phyloP scores from a whole-genome alignment of 2,113 vertebrate species.

The Poeciliopsis prolifica region DNA sequence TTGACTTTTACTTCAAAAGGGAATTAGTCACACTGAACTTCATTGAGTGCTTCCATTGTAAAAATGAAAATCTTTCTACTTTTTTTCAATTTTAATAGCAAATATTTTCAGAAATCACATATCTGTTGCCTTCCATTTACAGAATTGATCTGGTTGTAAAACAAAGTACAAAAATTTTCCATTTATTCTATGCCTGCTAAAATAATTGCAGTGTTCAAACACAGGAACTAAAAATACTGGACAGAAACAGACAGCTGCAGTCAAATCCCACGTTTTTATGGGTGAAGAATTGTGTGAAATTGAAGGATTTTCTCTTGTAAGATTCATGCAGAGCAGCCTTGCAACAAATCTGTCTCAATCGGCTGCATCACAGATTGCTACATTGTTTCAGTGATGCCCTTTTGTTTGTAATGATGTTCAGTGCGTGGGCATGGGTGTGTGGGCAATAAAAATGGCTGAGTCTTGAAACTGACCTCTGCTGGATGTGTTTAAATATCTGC shows the following conservation, averaged over 20 bases:
- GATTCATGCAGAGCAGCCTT: not conserved
- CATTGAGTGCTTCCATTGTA: not conserved
- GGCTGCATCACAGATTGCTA: conserved; percentile 49
- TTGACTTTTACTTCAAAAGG: not conserved
- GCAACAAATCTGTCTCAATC: conserved; percentile 16
- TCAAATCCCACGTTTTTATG: not conserved
- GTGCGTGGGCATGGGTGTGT: conserved; percentile 68
- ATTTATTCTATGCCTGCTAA: not conserved
- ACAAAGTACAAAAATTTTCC: not conserved
- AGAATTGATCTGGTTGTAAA: not conserved
- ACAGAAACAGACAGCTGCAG: not conserved
- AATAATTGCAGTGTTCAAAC: not conserved
- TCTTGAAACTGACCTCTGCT: conserved; percentile 61
- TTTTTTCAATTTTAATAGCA: not conserved
- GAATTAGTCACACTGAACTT: not conserved
- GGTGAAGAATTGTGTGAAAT: not conserved
- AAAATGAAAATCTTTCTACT: not conserved
- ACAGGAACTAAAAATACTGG: not conserved
- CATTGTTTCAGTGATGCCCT: conserved; percentile 55
- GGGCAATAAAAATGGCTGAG: conserved; percentile 51
- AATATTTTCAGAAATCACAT: not conserved
- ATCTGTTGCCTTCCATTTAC: not conserved
- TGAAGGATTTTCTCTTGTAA: not conserved
- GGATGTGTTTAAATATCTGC: conserved; percentile 49
- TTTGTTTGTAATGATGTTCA: conserved; percentile 70